Conservation (phyloP, 2,113 vertebrate genomes). For the Enhydra lutris region DNA sequence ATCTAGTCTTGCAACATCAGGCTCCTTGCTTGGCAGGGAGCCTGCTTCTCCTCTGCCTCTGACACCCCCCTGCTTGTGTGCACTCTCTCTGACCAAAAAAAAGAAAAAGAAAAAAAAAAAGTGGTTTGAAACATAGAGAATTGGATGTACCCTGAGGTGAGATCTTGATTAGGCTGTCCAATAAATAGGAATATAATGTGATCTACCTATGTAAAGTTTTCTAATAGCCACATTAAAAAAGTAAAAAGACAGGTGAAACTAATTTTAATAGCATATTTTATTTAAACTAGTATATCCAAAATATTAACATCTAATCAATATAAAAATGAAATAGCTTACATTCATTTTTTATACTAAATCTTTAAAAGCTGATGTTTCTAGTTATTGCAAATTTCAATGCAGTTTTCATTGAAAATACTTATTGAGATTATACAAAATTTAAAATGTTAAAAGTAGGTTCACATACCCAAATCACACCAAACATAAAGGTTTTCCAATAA, state of each 20-base stretch:
- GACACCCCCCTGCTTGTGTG: too few relatives aligned
- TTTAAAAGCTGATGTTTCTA: neutral
- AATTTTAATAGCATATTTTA: neutral
- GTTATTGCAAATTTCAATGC: neutral
- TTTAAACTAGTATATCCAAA: neutral
- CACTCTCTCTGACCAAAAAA: too few relatives aligned
- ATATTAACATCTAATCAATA: neutral
- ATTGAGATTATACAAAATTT: neutral
- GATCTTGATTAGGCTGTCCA: neutral
- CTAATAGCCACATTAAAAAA: neutral
- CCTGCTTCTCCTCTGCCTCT: too few relatives aligned
- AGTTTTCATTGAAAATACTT: neutral
- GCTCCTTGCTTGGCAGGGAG: too few relatives aligned
- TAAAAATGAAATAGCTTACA: neutral
- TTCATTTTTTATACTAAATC: neutral
- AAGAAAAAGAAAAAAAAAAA: too few relatives aligned
- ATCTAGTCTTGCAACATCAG: too few relatives aligned
- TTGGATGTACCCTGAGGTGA: neutral
- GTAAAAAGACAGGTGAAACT: neutral
- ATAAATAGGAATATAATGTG: neutral
- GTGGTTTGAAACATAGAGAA: neutral
- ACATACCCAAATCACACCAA: neutral
- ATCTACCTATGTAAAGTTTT: neutral
- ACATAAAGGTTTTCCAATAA: neutral
- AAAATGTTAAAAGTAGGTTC: neutral